Percentiles rank a stretch among this genome's conserved stretches.
Conservation (phyloP, 2,113 vertebrate species). For the Hemiprocne comata region DNA sequence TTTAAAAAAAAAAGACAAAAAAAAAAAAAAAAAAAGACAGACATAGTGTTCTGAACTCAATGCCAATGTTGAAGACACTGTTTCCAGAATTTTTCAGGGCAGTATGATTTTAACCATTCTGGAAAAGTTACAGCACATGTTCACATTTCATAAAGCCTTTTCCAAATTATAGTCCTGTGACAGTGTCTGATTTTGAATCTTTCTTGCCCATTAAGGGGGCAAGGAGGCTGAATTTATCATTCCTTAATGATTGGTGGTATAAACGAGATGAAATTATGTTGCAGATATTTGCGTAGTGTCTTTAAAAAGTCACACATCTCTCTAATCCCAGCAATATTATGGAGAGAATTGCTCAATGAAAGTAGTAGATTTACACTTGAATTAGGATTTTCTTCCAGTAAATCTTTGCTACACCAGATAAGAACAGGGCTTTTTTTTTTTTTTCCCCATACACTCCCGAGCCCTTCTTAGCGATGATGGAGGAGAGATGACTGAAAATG, state of each 20-base stretch:
- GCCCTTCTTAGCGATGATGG: slow-evolving; percentile 4
- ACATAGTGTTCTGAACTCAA: slow-evolving; percentile 40
- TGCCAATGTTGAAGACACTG: slow-evolving; percentile 22
- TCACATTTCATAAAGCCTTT: slow-evolving; percentile 62
- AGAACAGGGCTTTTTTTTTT: slow-evolving; percentile 34
- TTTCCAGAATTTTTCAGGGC: slow-evolving; percentile 63
- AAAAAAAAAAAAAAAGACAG: neutral
- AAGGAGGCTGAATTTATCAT: slow-evolving; percentile 64
- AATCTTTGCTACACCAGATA: slow-evolving; percentile 55
- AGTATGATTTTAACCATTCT: slow-evolving; percentile 72
- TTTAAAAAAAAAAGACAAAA: neutral
- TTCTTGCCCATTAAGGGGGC: slow-evolving; percentile 55
- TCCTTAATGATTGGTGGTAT: slow-evolving; percentile 64
- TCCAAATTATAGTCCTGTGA: slow-evolving; percentile 48
- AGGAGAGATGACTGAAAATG: neutral
- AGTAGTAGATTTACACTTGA: slow-evolving; percentile 58
- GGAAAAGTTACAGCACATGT: slow-evolving; percentile 49
- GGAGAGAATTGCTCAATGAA: slow-evolving; percentile 39
- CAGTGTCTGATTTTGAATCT: slow-evolving; percentile 61
- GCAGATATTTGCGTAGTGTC: slow-evolving; percentile 56
- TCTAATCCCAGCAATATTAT: slow-evolving; percentile 60
- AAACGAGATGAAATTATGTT: slow-evolving; percentile 65
- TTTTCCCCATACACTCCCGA: neutral
- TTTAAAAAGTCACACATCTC: slow-evolving; percentile 46
- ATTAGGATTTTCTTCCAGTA: slow-evolving; percentile 61